Evolutionary conservation across 2,888 invertebrate genomes (phyloP), one percentile per base, ranked within the genome.

Genomic region (Heliconius ethilla): DNA sequence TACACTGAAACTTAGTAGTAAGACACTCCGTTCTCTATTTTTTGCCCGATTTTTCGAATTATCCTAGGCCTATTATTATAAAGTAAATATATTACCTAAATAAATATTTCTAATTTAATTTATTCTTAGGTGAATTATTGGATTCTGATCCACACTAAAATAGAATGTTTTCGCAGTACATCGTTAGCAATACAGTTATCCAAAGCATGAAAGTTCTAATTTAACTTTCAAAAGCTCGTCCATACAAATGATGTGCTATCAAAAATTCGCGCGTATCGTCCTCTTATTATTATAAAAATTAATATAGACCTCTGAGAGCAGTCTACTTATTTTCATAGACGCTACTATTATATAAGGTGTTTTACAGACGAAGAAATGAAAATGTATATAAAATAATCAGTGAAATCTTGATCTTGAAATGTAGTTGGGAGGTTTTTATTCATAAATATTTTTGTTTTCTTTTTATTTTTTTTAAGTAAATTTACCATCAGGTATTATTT

Each of bases 241-340:
- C 22, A 15, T 67, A 37, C 13, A n/a, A n/a, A 67, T 67, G 29
- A 37, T 67, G 37, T 67, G 37, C 66, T n/a, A 37, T 67, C 67
- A 67, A 67, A 66, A 37, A 37, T 67, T 37, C 37, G 13, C 37
- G 33, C n/a, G 37, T 67, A 22, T 67, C 67, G 29, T 67, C 22
- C 66, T 27, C 37, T 67, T 67, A 37, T 67, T 37, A 2, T 37
- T 67, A 37, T 67, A 37, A 67, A 67, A 67, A 37, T 13, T n/a
- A 67, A 37, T 67, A n/a, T 37, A 37, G 5, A 67, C 5, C 67
- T 67, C 67, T 22, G 37, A 67, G 37, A 37, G 37, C 67, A 29
- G 25, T 67, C 67, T 67, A 67, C 67, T 37, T 67, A 67, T 33
- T n/a, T 67, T 67, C 37, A 37, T 67, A 67, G 37, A 69, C 67